Conservation (phyloP, 2,797 vertebrate species). For the Sciurus carolinensis region DNA sequence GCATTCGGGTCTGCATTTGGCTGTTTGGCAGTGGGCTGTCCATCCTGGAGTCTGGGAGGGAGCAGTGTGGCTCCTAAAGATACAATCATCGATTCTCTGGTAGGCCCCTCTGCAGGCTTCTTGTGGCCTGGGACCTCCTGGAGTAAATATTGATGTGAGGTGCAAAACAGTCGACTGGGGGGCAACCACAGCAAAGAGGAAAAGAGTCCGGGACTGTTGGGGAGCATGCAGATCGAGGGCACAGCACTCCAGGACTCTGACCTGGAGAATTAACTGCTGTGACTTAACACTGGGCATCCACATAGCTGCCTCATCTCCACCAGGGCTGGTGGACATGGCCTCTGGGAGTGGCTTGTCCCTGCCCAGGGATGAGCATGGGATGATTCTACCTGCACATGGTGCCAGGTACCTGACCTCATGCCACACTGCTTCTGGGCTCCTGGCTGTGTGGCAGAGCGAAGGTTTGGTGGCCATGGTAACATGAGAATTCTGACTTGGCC, state of each 20-base stretch:
- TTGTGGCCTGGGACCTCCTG: background rate
- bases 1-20: background rate
- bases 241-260: no score
- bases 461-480: no score
- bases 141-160: fast-evolving
- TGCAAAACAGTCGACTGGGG: fast-evolving
- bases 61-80: fast-evolving
- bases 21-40: no score
- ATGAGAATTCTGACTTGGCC: no score
- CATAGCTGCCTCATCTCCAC: background rate
- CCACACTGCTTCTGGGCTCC: background rate
- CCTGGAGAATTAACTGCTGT: background rate
- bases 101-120: no score
- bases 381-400: background rate
- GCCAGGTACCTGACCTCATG: background rate
- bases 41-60: no score
- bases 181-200: no score
- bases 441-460: background rate
- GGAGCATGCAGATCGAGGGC: no score
- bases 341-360: no score
- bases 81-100: fast-evolving
- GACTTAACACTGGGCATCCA: background rate
- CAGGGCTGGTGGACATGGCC: background rate
- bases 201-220: background rate
- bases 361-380: no score